Conservation (phyloP, 2,888 invertebrate species). For the Drosophila siamana region DNA sequence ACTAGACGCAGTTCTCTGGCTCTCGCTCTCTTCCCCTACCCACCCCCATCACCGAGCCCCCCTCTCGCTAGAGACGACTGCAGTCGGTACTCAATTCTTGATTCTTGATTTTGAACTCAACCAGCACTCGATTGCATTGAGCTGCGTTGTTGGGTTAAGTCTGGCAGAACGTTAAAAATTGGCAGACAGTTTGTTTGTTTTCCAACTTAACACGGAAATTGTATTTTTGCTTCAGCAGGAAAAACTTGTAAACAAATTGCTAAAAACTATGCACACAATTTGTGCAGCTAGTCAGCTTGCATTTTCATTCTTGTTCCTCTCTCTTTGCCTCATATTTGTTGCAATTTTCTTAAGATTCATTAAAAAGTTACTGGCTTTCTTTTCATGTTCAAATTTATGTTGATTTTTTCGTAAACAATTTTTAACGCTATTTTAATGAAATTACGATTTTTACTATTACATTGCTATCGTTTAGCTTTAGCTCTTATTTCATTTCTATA, state of each 20-base stretch:
- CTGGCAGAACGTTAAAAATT: conserved; percentile 72
- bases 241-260: conserved; percentile 61
- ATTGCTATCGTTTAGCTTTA: not conserved
- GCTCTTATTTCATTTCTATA: not conserved
- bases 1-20: conserved; percentile 2
- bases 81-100: conserved; percentile 26
- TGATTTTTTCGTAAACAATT: not conserved
- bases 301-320: conserved; percentile 1
- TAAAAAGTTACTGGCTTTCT: conserved; percentile 11
- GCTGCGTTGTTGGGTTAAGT: conserved; percentile 52
- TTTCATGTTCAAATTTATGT: not conserved
- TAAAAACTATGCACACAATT: conserved; percentile 49
- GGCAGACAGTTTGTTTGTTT: conserved; percentile 75
- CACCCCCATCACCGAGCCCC: not conserved
- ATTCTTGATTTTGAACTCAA: conserved; percentile 35
- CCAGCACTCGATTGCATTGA: conserved; percentile 47
- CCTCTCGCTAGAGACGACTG: not conserved
- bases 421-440: conserved; percentile 1
- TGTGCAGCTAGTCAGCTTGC: conserved; percentile 28
- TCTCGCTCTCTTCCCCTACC: not conserved
- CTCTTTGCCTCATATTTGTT: conserved; percentile 13
- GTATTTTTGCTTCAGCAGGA: conserved; percentile 57
- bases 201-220: conserved; percentile 75
- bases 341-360: conserved; percentile 22
- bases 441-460: not conserved